Base-by-base conservation (phyloP, 2,113 vertebrate species). In the Lophura nycthemera region DNA sequence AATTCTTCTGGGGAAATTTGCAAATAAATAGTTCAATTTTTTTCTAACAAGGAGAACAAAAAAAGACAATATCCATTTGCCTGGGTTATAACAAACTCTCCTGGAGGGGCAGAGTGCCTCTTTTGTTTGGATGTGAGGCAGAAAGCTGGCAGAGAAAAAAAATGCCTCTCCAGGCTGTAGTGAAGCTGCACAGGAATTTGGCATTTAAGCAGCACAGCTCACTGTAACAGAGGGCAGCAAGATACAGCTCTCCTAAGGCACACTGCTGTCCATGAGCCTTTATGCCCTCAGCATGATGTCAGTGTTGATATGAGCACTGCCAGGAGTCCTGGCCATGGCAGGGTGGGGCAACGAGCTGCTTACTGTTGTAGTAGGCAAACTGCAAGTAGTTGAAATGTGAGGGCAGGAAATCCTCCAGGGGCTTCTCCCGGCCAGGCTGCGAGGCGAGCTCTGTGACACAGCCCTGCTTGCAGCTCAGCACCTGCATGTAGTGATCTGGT, bases 311-410 rank as follows among this genome's bases (percentile, higher is more conserved):
- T 13, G 36, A 56, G 36, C 61, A 14, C 13, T 38, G 47, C 38
- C 47, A 25, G 19, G 18, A 50, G 8, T 8, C 40, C 38, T 30
- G 21, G 36, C 25, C 61, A 43, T 5, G 0, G 0, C 52, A 50
- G 13, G 20, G 54, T 1, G 4, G 3, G 45, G 27, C 11, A 22
- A 57, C 0, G 4, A 6, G 8, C 21, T 42, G 85, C 99, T 97
- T 97, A 99, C 99, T 98, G 98, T 99, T 99, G 95, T 99, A 99
- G 97, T 99, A 99, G 93, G 99, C 98, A 95, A 99, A 99, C 97
- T 99, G 99, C 78, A 99, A 98, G 92, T 99, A 99, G 97, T 99
- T 99, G 94, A 99, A 99, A 73, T 99, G 99, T 0, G 98, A 98
- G 1, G 99, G 98, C 11, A 99, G 98, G 96, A 99, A 99, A 90